Conservation (phyloP, 2,797 vertebrate species). For the Dipus sagitta region DNA sequence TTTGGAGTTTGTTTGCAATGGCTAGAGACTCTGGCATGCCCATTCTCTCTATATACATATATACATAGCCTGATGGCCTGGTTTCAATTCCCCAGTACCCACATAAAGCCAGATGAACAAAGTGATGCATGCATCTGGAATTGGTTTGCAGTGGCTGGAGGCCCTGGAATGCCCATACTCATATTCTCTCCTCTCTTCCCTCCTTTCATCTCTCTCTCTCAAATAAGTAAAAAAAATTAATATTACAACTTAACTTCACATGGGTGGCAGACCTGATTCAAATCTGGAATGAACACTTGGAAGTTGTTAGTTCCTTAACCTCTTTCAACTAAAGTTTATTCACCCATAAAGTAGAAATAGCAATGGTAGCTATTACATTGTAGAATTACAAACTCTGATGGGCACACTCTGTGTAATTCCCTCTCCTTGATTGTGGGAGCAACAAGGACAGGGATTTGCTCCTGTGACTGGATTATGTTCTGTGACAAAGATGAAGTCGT, state of each 20-base stretch:
- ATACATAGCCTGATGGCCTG: too few relatives aligned
- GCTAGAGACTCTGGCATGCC: too few relatives aligned
- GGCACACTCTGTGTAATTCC: background rate
- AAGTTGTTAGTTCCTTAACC: background rate
- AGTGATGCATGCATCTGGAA: too few relatives aligned
- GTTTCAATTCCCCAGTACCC: too few relatives aligned
- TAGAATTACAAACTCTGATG: background rate
- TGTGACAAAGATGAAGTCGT: background rate
- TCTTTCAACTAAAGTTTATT: background rate
- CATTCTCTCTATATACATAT: too few relatives aligned
- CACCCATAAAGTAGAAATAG: background rate
- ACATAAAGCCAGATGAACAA: too few relatives aligned
- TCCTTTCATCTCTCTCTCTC: too few relatives aligned
- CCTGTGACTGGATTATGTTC: background rate
- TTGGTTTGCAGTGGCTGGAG: too few relatives aligned
- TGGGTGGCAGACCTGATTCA: background rate
- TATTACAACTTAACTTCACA: background rate
- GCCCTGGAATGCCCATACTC: too few relatives aligned
- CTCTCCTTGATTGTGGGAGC: background rate
- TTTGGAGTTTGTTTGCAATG: too few relatives aligned
- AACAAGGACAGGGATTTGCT: background rate
- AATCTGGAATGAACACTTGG: slow-evolving; percentile 5
- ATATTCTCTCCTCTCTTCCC: too few relatives aligned
- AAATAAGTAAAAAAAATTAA: background rate
- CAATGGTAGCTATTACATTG: background rate